Conservation (phyloP, 2,113 vertebrate species). For the Pristiophorus japonicus region DNA sequence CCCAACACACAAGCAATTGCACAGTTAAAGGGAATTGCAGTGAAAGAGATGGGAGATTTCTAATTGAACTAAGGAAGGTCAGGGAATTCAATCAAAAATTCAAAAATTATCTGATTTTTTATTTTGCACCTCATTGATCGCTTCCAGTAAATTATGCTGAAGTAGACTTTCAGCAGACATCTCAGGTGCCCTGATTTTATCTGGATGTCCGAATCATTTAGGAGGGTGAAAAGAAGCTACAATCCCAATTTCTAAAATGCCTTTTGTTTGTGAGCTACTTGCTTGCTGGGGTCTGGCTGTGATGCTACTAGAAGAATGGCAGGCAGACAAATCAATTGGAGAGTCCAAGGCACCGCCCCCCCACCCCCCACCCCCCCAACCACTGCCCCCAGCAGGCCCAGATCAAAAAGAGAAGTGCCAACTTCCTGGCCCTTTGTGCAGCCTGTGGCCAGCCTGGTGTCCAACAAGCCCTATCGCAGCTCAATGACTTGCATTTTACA, state of each 20-base stretch:
- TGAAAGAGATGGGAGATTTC: too few relatives aligned
- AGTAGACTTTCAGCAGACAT: too few relatives aligned
- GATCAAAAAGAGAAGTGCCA: neutral
- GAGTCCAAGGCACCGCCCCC: too few relatives aligned
- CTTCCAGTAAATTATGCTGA: too few relatives aligned
- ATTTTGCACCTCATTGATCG: too few relatives aligned
- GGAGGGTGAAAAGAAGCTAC: too few relatives aligned
- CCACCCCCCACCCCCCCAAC: neutral
- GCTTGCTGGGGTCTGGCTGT: neutral
- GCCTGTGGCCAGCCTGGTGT: neutral
- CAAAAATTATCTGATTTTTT: too few relatives aligned
- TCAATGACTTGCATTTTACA: neutral
- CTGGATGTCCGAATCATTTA: neutral
- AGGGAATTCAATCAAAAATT: too few relatives aligned
- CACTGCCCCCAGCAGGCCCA: neutral
- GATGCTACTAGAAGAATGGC: neutral
- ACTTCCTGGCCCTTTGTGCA: neutral
- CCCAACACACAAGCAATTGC: too few relatives aligned
- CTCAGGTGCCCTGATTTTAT: too few relatives aligned
- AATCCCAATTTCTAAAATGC: neutral
- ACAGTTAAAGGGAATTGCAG: too few relatives aligned
- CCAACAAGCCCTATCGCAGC: neutral
- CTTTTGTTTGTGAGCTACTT: neutral
- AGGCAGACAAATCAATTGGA: neutral
- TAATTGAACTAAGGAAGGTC: too few relatives aligned